Evolutionary conservation across 1,140 invertebrate species (phyloP).

Genomic region (Pachyrhynchus sulphureomaculatus): DNA sequence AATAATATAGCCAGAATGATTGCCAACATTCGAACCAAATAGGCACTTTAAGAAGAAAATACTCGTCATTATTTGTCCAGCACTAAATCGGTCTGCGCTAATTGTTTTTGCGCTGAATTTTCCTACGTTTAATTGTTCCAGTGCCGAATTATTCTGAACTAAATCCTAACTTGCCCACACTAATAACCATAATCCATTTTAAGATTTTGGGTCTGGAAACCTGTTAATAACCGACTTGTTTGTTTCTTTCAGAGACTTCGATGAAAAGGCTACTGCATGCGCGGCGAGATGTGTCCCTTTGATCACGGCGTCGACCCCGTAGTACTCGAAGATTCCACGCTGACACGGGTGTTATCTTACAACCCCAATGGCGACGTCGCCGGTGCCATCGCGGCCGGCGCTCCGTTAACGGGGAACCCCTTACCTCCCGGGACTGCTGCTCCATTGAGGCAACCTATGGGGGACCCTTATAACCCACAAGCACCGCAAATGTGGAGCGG

Average conservation of each 20-base stretch:
- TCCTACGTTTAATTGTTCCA: no score
- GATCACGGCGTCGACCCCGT: slow-evolving; percentile 95
- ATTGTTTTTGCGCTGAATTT: no score
- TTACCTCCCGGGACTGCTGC: slow-evolving; percentile 42
- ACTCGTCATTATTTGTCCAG: no score
- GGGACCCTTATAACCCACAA: slow-evolving; percentile 80
- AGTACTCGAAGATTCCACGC: slow-evolving; percentile 80
- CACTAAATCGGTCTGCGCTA: no score
- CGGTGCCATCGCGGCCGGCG: slow-evolving; percentile 7
- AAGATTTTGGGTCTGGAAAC: no score
- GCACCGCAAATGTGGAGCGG: slow-evolving; percentile 73
- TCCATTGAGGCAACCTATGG: slow-evolving; percentile 25
- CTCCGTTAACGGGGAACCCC: slow-evolving; percentile 28
- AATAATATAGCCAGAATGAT: no score
- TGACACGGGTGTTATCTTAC: slow-evolving; percentile 60
- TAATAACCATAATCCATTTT: no score
- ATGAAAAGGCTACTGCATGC: slow-evolving; percentile 83
- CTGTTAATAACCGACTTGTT: no score
- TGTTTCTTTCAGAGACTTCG: slow-evolving; percentile 59
- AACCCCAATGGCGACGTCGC: slow-evolving; percentile 54
- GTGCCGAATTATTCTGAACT: no score
- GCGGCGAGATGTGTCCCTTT: slow-evolving; percentile 91
- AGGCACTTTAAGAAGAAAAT: no score
- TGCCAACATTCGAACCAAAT: no score
- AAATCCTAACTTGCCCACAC: no score